Conservation (phyloP, 2,113 vertebrate genomes). For the Pluvialis apricaria region DNA sequence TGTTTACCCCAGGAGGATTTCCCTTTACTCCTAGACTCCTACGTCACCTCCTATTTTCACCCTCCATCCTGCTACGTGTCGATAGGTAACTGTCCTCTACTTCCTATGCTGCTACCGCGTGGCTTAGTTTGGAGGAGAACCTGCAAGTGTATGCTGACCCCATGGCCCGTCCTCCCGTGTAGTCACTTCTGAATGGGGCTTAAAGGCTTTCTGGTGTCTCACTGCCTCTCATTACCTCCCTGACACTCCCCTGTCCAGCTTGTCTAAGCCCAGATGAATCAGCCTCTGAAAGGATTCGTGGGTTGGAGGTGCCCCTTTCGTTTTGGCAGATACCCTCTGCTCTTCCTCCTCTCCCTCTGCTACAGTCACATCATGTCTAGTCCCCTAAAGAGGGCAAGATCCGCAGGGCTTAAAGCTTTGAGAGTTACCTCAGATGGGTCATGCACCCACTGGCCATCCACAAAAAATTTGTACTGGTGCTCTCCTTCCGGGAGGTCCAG, state of each 20-base stretch:
- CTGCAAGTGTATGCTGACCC: neutral
- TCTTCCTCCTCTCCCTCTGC: neutral
- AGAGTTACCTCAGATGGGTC: constrained; percentile 89
- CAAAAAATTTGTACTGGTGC: constrained; percentile 98
- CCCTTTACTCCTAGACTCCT: neutral
- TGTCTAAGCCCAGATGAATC: neutral
- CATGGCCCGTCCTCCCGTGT: neutral
- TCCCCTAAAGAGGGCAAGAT: neutral
- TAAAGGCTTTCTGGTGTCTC: neutral
- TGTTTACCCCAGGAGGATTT: neutral
- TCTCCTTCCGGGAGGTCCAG: constrained; percentile 96
- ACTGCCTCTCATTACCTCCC: neutral
- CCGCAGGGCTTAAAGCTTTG: neutral
- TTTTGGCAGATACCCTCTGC: neutral
- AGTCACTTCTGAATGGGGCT: neutral
- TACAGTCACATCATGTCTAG: neutral
- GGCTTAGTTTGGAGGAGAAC: neutral
- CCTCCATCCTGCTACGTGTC: neutral
- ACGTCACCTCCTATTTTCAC: neutral
- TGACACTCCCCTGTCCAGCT: neutral
- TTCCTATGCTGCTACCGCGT: rapidly evolving
- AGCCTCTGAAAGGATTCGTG: neutral
- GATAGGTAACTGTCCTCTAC: neutral
- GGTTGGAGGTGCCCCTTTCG: neutral
- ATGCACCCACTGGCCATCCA: constrained; percentile 98